A percentile compares a stretch with the other conserved stretches of the same genome.
Evolutionary conservation across 2,797 vertebrate genomes (phyloP).

Genomic region (Coregonus suidteri): DNA sequence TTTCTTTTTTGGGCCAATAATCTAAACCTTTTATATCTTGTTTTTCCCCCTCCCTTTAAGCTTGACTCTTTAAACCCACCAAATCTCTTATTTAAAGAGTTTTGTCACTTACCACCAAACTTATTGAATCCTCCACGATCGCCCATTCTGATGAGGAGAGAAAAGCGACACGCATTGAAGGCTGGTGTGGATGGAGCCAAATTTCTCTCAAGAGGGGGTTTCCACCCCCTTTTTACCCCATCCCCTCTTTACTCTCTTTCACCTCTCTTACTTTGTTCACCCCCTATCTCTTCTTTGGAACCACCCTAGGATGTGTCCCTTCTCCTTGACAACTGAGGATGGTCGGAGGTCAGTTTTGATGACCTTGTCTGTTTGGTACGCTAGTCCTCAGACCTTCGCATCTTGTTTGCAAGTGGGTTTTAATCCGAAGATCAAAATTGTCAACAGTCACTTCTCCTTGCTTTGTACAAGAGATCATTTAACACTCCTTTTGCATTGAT

Average conservation of each 20-base stretch:
- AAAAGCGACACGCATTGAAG: slow-evolving; percentile 91
- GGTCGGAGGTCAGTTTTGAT: slow-evolving; percentile 27
- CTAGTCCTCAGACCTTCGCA: slow-evolving; percentile 18
- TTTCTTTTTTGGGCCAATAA: not conserved
- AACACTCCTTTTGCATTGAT: not conserved
- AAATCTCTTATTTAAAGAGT: slow-evolving; percentile 74
- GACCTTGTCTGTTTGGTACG: slow-evolving; percentile 38
- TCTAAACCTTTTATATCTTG: slow-evolving; percentile 3
- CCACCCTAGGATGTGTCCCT: slow-evolving; percentile 11
- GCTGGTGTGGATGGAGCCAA: slow-evolving; percentile 70
- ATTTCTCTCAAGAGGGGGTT: slow-evolving; percentile 63
- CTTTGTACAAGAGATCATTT: slow-evolving; percentile 2
- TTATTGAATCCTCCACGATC: slow-evolving; percentile 98
- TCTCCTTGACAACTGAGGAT: not conserved
- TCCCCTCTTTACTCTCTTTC: slow-evolving; percentile 46
- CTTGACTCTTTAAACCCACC: slow-evolving; percentile 56
- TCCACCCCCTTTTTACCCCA: slow-evolving; percentile 60
- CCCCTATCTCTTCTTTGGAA: slow-evolving; percentile 20
- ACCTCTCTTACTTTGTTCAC: slow-evolving; percentile 28
- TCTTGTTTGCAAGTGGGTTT: slow-evolving; percentile 20
- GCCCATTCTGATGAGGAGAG: slow-evolving; percentile 94
- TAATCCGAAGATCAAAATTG: slow-evolving; percentile 23
- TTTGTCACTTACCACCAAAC: slow-evolving; percentile 97
- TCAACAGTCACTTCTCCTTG: slow-evolving; percentile 19
- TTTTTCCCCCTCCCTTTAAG: slow-evolving; percentile 45